phyloP scores from a whole-genome alignment of 2,113 vertebrate genomes.

The Chascanopsetta lugubris region DNA sequence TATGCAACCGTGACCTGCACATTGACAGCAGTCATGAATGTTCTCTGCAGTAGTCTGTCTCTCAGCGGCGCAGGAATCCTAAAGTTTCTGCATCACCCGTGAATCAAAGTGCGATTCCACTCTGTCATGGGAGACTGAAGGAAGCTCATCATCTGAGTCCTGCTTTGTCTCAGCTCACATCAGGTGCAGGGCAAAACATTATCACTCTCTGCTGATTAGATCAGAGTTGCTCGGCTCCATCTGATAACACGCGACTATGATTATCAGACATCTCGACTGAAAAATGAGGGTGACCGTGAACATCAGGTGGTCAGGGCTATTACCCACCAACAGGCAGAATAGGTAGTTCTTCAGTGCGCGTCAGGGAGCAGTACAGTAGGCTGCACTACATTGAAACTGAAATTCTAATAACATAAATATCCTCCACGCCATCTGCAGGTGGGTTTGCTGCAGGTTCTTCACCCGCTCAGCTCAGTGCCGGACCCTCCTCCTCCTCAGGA shows the following conservation, averaged over 20 bases:
- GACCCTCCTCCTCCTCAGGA: not conserved
- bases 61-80: constrained; percentile 65
- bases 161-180: constrained; percentile 55
- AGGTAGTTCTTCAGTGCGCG: not conserved
- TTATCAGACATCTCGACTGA: constrained; percentile 73
- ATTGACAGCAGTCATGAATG: constrained; percentile 38
- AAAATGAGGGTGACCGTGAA: constrained; percentile 68
- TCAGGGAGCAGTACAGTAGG: not conserved
- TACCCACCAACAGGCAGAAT: not conserved
- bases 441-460: not conserved
- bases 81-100: constrained; percentile 44
- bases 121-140: constrained; percentile 49
- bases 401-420: not conserved
- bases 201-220: constrained; percentile 68
- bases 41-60: constrained; percentile 48
- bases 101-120: constrained; percentile 57
- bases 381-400: not conserved
- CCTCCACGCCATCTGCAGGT: not conserved
- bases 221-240: constrained; percentile 67
- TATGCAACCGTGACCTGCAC: constrained; percentile 52
- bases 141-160: constrained; percentile 43
- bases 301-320: not conserved
- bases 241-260: constrained; percentile 74
- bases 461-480: not conserved
- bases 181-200: constrained; percentile 46